These are phyloP conservation scores for Listronotus bonariensis DNA, from an alignment of 1,140 invertebrate species.

Conservation along the genomic window DNA sequence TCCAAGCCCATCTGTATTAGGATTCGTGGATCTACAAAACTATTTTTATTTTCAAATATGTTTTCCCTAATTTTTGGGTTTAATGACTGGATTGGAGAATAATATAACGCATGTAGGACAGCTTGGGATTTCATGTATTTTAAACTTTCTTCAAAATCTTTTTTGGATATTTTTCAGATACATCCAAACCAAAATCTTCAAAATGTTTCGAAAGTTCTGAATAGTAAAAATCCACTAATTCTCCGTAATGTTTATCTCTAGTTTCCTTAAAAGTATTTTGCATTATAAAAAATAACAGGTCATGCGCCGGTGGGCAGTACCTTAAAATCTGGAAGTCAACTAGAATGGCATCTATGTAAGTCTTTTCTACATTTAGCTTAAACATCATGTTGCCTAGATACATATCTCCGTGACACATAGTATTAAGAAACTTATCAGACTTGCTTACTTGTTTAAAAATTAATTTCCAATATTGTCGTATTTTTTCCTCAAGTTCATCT, in stretches of 20 bases:
- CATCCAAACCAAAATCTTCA: slow-evolving; percentile 37
- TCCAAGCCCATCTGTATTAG: slow-evolving; percentile 9
- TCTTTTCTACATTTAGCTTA: slow-evolving; percentile 56
- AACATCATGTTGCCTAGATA: slow-evolving; percentile 58
- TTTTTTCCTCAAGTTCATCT: slow-evolving; percentile 4
- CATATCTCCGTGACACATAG: slow-evolving; percentile 56
- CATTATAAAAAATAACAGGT: slow-evolving; percentile 56
- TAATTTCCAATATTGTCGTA: not conserved
- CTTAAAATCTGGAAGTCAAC: slow-evolving; percentile 61
- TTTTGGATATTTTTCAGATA: slow-evolving; percentile 28
- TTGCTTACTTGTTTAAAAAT: slow-evolving; percentile 15
- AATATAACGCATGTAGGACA: slow-evolving; percentile 8
- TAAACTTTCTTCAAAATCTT: slow-evolving; percentile 30
- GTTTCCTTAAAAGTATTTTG: slow-evolving; percentile 50
- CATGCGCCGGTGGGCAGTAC: slow-evolving; percentile 60
- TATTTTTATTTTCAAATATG: not conserved
- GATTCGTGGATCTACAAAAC: not conserved
- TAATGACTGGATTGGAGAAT: not conserved
- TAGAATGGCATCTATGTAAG: slow-evolving; percentile 54
- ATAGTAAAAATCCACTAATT: slow-evolving; percentile 54
- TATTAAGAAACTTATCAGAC: slow-evolving; percentile 43
- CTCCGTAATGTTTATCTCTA: slow-evolving; percentile 47
- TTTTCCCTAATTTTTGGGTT: slow-evolving; percentile 13
- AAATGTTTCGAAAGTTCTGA: slow-evolving; percentile 47
- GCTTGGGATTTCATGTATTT: slow-evolving; percentile 28